Evolutionary conservation across 2,113 vertebrate species (phyloP), one percentile per base, ranked within the genome.

Genomic region (Nycticorax nycticorax): DNA sequence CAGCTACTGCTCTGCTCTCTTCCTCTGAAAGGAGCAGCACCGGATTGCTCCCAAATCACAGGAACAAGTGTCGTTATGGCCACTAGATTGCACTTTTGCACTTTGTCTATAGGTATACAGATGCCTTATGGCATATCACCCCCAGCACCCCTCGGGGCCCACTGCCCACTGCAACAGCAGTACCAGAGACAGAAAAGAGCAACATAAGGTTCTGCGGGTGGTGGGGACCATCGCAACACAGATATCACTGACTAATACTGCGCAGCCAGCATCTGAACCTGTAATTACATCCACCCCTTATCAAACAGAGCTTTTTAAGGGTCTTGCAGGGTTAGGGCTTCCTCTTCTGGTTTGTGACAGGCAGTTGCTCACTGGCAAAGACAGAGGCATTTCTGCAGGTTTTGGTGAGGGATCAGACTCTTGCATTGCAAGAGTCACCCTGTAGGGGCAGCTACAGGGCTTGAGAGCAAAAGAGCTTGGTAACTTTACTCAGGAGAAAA

Each of bases 111-210:
- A 52, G 43, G 37, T 55, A 37, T 6, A 14, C 3, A 35, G 71
- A 23, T 33, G 41, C 23, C 6, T 85, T 37, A 56, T 10, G 12
- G n/a, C 0, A 0, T 23, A 35, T 3, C 7, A 24, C 8, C 8
- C 30, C 28, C 3, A 1, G 35, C 22, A 41, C 2, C 10, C 6
- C 33, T 48, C 0, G 0, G 41, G 67, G 32, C 10, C 24, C 12
- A 1, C 39, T 72, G 22, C 37, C n/a, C 41, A 32, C 27, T 0
- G 0, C 60, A 23, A 23, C 28, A 11, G 28, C 0, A 0, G 27
- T 67, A 71, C 6, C 16, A 43, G 50, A 47, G 64, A 53, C 55
- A 73, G 85, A 87, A 77, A 85, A 21, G 14, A 45, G 27, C 24
- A 66, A 73, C 19, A 80, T 43, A 64, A 60, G 21, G 16, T 18